Percentiles rank a stretch among this genome's conserved stretches.
Conservation (phyloP, 2,113 vertebrate species). For the Thunnus thynnus region DNA sequence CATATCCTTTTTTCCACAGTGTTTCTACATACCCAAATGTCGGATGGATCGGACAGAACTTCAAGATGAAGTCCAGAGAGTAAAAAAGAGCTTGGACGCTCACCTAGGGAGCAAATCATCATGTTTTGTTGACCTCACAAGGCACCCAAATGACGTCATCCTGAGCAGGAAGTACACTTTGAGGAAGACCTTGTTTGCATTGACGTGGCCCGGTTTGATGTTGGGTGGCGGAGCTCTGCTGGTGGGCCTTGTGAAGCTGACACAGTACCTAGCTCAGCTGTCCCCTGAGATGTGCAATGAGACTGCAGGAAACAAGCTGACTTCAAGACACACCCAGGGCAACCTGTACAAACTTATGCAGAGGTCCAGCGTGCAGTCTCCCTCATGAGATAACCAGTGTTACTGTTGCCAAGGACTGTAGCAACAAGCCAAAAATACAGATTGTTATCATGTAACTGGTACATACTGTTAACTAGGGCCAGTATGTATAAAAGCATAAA, state of each 20-base stretch:
- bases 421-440: not conserved
- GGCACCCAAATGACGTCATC: slow-evolving; percentile 76
- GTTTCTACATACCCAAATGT: slow-evolving; percentile 89
- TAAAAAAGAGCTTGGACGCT: slow-evolving; percentile 78
- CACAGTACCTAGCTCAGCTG: slow-evolving; percentile 82
- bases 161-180: slow-evolving; percentile 79
- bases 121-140: slow-evolving; percentile 75
- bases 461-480: not conserved
- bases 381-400: slow-evolving; percentile 28
- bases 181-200: slow-evolving; percentile 72
- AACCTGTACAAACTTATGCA: slow-evolving; percentile 67
- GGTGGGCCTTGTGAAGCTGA: slow-evolving; percentile 87
- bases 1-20: slow-evolving; percentile 75
- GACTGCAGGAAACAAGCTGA: slow-evolving; percentile 16
- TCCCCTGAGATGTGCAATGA: slow-evolving; percentile 67
- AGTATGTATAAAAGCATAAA: not conserved
- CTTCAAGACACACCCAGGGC: slow-evolving; percentile 32
- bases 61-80: slow-evolving; percentile 72
- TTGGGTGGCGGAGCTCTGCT: slow-evolving; percentile 85
- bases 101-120: slow-evolving; percentile 59
- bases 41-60: slow-evolving; percentile 76
- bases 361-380: slow-evolving; percentile 49
- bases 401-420: not conserved
- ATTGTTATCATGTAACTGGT: not conserved
- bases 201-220: slow-evolving; percentile 88